Base-by-base conservation (phyloP, 1,140 invertebrate genomes). In the Drosophila funebris region DNA sequence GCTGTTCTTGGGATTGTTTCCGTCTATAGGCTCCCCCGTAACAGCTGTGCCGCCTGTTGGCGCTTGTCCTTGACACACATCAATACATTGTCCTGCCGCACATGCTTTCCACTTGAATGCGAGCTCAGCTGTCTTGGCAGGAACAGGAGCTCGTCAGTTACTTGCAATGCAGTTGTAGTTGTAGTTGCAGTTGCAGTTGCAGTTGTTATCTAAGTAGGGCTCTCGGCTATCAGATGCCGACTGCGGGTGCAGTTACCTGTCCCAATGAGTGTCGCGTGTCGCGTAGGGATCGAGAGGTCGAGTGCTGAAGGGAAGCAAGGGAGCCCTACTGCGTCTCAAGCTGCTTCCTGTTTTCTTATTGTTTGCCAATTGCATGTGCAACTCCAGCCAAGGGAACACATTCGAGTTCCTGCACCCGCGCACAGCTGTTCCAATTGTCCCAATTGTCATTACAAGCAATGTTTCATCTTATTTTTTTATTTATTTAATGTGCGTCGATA, bases 51-150 rank as follows among this genome's bases (percentile, higher is more conserved):
- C 20, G 31, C 48, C 11, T n/a, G 8, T 50, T 88, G 79, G 84
- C 79, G 84, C 83, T 56, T 66, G 83, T 79, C 83, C 84, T 88
- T 88, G 83, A 88, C 84, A 89, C 76, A 88, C 66, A 89, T 89
- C 44, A 31, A 4, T 13, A n/a, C 9, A 36, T 22, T 0, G 22
- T 27, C 22, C 52, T 13, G 41, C n/a, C n/a, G n/a, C n/a, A n/a
- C n/a, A n/a, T n/a, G n/a, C n/a, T n/a, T 88, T 81, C 73, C 81
- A 87, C 77, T 75, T 76, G 62, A 72, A 11, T 77, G 72, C 76
- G 16, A 43, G 61, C 54, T 66, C 67, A 66, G 66, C 62, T 78
- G 75, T 68, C 63, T 36, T 27, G 9, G 14, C 33, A 57, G 11
- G 8, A 29, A 36, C 3, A 36, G 33, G 8, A 36, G 4, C 33